phyloP scores from a whole-genome alignment of 2,113 vertebrate species.

The Lampris megalopsis region DNA sequence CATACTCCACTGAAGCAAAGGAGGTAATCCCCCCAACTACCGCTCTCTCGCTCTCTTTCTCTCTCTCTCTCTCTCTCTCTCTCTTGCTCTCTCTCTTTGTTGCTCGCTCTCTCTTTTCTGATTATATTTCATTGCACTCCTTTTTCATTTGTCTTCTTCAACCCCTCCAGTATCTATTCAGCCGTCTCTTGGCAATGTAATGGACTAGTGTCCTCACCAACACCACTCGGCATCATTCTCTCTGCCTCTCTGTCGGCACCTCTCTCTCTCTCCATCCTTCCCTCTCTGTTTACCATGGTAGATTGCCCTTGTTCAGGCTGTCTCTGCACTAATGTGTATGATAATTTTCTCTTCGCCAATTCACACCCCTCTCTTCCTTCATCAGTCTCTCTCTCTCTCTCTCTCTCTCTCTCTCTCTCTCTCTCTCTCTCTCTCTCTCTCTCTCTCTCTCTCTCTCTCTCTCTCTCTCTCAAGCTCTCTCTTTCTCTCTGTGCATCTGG shows the following conservation, averaged over 20 bases:
- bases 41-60: too few species aligned
- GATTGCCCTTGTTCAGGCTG: slow-evolving; percentile 1
- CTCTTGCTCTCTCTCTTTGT: too few species aligned
- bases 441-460: not conserved
- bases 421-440: not conserved
- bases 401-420: not conserved
- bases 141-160: slow-evolving; percentile 54
- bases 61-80: too few species aligned
- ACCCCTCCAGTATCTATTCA: slow-evolving; percentile 29
- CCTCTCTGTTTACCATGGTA: not conserved
- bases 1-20: slow-evolving; percentile 78
- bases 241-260: not conserved
- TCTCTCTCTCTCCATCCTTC: not conserved
- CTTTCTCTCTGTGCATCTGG: slow-evolving; percentile 28
- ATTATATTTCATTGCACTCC: slow-evolving; percentile 72
- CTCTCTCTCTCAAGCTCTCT: not conserved
- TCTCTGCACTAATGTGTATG: not conserved
- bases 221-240: slow-evolving; percentile 4
- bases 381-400: not conserved
- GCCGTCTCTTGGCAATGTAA: slow-evolving; percentile 17
- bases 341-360: slow-evolving; percentile 5
- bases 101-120: slow-evolving; percentile 43
- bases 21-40: slow-evolving; percentile 68
- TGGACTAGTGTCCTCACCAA: slow-evolving; percentile 13
- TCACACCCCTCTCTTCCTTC: not conserved